These are phyloP conservation scores for Diorhabda elongata DNA, from an alignment of 1,140 invertebrate genomes.

Conservation along the genomic window DNA sequence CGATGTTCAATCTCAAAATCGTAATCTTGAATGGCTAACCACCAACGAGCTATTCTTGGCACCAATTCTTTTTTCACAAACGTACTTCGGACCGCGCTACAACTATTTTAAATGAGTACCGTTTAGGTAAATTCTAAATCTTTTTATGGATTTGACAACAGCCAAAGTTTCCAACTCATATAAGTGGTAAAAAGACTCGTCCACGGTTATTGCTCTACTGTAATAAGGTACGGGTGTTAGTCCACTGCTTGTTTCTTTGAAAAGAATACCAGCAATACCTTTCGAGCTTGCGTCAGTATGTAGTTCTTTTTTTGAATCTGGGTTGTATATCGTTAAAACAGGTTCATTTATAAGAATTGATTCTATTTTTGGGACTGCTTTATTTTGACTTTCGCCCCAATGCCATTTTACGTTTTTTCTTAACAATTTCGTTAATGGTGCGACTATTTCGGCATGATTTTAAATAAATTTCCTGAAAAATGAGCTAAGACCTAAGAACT, in stretches of 20 bases:
- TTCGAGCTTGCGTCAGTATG: background rate
- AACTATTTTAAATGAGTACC: background rate
- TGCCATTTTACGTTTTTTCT: background rate
- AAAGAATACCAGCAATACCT: background rate
- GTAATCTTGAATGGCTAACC: too few species aligned
- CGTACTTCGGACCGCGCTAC: background rate
- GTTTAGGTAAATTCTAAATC: too few species aligned
- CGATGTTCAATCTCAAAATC: too few species aligned
- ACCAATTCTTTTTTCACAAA: background rate
- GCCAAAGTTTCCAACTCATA: too few species aligned
- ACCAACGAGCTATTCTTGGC: too few species aligned
- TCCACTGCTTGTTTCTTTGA: background rate
- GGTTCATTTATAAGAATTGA: background rate
- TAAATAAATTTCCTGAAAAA: background rate
- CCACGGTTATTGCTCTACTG: background rate
- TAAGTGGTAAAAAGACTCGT: too few species aligned
- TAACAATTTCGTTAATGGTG: background rate
- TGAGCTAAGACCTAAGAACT: background rate
- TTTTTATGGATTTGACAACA: too few species aligned
- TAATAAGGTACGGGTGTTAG: background rate
- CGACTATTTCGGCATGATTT: background rate
- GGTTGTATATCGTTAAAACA: background rate
- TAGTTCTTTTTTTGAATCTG: background rate
- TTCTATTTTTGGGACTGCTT: background rate
- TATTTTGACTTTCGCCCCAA: background rate